A percentile compares a stretch with the other conserved stretches of the same genome.
These are phyloP conservation scores for Calephelis virginiensis DNA, from an alignment of 1,140 invertebrate genomes.

Conservation along the genomic window DNA sequence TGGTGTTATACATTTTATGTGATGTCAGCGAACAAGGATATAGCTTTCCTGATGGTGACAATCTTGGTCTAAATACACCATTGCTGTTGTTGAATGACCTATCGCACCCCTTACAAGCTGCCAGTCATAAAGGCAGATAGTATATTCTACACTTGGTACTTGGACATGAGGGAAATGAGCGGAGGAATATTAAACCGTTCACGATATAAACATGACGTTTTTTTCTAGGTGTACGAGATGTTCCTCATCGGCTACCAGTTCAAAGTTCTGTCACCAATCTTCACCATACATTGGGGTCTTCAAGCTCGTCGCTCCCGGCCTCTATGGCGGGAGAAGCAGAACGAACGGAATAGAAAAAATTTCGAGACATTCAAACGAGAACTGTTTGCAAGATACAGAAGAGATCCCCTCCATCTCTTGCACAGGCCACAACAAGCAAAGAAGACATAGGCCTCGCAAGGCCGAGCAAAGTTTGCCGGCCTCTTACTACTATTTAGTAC, in stretches of 20 bases:
- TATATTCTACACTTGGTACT: no score
- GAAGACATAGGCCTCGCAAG: slow-evolving; percentile 68
- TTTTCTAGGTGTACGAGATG: slow-evolving; percentile 93
- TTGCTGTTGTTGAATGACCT: no score
- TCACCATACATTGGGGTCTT: slow-evolving; percentile 94
- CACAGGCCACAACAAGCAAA: slow-evolving; percentile 63
- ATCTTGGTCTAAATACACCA: no score
- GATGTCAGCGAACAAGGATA: no score
- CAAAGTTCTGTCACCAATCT: slow-evolving; percentile 92
- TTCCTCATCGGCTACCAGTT: slow-evolving; percentile 94
- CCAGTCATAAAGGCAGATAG: no score
- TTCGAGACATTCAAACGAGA: slow-evolving; percentile 92
- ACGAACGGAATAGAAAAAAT: slow-evolving; percentile 88
- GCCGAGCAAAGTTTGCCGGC: slow-evolving; percentile 61
- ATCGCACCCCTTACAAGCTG: no score
- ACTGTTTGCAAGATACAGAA: slow-evolving; percentile 87
- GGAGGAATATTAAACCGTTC: no score
- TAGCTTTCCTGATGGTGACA: no score
- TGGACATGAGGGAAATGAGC: no score
- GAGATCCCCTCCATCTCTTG: slow-evolving; percentile 82
- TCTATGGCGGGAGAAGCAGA: slow-evolving; percentile 91
- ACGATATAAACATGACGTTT: no score
- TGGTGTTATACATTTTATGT: no score
- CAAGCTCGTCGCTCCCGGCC: slow-evolving; percentile 87
- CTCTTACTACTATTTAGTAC: slow-evolving; percentile 34